Evolutionary conservation across 2,888 invertebrate genomes (phyloP).

Genomic region (Drosophila helvetica): DNA sequence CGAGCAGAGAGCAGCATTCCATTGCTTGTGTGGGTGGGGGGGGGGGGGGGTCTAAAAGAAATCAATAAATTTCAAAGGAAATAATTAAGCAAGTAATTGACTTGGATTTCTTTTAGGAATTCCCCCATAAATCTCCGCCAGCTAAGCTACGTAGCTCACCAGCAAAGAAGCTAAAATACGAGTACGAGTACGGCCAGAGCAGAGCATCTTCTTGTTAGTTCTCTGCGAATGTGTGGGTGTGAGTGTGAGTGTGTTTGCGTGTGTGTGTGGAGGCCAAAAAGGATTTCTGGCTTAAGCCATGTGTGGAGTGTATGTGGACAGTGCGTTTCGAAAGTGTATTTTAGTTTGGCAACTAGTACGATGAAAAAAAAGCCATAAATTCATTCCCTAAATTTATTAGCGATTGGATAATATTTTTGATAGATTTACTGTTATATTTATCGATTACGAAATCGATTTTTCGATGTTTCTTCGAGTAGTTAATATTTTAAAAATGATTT

Average conservation of each 20-base stretch:
- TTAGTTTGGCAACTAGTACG: not conserved
- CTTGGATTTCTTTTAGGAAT: slow-evolving; percentile 81
- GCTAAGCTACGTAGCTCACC: slow-evolving; percentile 67
- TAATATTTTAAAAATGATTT: too few species aligned
- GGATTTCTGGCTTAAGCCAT: slow-evolving; percentile 51
- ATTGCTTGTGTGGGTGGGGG: slow-evolving; percentile 50
- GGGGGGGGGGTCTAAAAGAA: slow-evolving; percentile 61
- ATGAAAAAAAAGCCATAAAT: not conserved
- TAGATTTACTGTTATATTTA: too few species aligned
- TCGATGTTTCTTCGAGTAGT: too few species aligned
- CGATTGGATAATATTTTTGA: too few species aligned
- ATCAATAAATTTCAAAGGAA: slow-evolving; percentile 79
- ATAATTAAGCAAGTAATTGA: slow-evolving; percentile 81
- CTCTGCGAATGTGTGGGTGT: slow-evolving; percentile 38
- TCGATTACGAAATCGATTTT: too few species aligned
- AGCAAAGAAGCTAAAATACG: slow-evolving; percentile 55
- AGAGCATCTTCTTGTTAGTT: slow-evolving; percentile 65
- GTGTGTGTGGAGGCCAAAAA: slow-evolving; percentile 64
- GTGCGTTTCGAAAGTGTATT: slow-evolving; percentile 8
- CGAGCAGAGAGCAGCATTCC: slow-evolving; percentile 35
- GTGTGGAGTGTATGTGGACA: slow-evolving; percentile 13
- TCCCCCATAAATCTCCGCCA: slow-evolving; percentile 77
- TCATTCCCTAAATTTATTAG: too few species aligned
- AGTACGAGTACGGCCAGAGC: slow-evolving; percentile 11
- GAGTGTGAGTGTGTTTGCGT: slow-evolving; percentile 21